Percentiles rank a stretch among this genome's conserved stretches.
phyloP scores from a whole-genome alignment of 2,113 vertebrate genomes.

The Chionomys nivalis region DNA sequence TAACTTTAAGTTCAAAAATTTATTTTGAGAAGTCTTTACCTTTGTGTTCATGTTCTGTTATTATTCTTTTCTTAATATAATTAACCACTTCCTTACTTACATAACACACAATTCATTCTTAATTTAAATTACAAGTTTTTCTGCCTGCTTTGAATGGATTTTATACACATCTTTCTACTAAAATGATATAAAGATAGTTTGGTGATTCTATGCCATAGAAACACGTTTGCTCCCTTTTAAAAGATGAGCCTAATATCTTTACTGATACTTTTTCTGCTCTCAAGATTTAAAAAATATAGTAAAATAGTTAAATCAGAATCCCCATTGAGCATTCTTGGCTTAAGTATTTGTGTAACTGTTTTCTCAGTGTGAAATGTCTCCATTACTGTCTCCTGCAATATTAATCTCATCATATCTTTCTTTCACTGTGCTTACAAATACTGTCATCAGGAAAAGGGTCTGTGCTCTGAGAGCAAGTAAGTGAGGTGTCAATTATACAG shows the following conservation, averaged over 20 bases:
- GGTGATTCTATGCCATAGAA: slow-evolving; percentile 54
- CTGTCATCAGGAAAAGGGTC: slow-evolving; percentile 42
- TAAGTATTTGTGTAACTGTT: slow-evolving; percentile 49
- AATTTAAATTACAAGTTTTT: slow-evolving; percentile 42
- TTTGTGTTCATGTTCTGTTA: not conserved
- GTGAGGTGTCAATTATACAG: slow-evolving; percentile 49
- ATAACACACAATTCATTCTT: not conserved
- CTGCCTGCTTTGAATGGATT: slow-evolving; percentile 44
- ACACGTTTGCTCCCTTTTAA: not conserved
- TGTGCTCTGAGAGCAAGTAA: slow-evolving; percentile 36
- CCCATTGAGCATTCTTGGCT: not conserved
- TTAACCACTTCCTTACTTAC: not conserved
- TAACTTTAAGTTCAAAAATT: not conserved
- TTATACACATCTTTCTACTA: slow-evolving; percentile 13
- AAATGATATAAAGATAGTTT: slow-evolving; percentile 34
- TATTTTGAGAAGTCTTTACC: not conserved
- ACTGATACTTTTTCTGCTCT: slow-evolving; percentile 47
- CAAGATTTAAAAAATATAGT: slow-evolving; percentile 14
- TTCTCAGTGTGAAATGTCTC: slow-evolving; percentile 51
- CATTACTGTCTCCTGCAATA: slow-evolving; percentile 14
- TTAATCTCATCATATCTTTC: slow-evolving; percentile 47
- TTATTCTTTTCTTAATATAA: not conserved
- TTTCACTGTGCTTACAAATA: slow-evolving; percentile 37
- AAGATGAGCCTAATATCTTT: slow-evolving; percentile 48
- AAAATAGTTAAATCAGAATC: slow-evolving; percentile 31